A percentile compares a stretch with the other conserved stretches of the same genome.
Evolutionary conservation across 2,797 vertebrate genomes (phyloP).

Genomic region (Squalus acanthias): DNA sequence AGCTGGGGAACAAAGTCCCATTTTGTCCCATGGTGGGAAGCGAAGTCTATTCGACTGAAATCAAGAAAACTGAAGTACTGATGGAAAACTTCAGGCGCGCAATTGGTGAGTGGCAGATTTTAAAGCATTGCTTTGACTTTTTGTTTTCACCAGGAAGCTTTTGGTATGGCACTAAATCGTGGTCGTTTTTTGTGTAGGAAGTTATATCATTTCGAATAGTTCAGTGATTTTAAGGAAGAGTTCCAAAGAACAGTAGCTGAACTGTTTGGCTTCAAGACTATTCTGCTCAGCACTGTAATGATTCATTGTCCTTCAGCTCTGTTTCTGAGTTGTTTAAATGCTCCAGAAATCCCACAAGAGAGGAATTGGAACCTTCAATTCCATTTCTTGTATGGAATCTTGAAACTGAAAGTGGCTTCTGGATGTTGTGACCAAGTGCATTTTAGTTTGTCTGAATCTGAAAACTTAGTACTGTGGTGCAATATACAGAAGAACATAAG

Average conservation of each 20-base stretch:
- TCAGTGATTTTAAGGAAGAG: not conserved
- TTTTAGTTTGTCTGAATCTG: not conserved
- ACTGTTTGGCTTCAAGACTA: not conserved
- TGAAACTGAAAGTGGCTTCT: not conserved
- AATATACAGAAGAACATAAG: no score
- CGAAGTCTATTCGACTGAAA: slow-evolving; percentile 95
- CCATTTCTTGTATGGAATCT: not conserved
- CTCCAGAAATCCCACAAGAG: not conserved
- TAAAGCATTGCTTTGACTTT: not conserved
- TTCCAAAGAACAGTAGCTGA: not conserved
- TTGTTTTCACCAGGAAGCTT: not conserved
- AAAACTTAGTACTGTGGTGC: not conserved
- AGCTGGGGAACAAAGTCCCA: slow-evolving; percentile 93
- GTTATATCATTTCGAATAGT: not conserved
- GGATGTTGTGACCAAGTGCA: not conserved
- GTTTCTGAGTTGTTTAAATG: not conserved
- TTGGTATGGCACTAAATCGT: not conserved
- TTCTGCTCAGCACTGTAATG: not conserved
- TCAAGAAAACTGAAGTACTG: slow-evolving; percentile 97
- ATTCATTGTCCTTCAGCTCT: not conserved
- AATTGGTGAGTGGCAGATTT: slow-evolving; percentile 71
- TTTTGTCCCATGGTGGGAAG: slow-evolving; percentile 99
- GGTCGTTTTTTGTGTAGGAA: not conserved
- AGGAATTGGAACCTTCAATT: not conserved
- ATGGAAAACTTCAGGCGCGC: slow-evolving; percentile 98